Base-by-base conservation (phyloP, 2,888 invertebrate genomes). In the Ophraella communa region DNA sequence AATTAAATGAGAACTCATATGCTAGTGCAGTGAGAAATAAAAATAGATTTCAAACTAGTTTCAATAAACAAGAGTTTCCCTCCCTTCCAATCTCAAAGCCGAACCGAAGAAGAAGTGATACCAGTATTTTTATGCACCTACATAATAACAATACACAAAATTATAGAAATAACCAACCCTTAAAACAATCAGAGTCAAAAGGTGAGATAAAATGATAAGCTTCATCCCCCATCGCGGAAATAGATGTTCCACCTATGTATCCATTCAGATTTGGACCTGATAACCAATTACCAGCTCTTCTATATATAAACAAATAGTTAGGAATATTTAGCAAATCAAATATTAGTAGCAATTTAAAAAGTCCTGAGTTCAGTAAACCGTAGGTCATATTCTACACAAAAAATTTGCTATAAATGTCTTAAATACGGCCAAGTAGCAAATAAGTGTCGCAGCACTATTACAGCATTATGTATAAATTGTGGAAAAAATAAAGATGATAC, bases 301-400 rank as follows among this genome's bases (percentile, higher is more conserved):
- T 7, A 27, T 4, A 27, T 4, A 27, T 7, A 27, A 27, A 4
- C 27, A 3, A 4, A 27, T 27, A 27, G 4, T 3, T 3, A 39
- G 3, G 11, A 39, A 39, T n/a, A n/a, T n/a, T n/a, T n/a, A n/a
- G 39, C 39, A 39, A 11, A 39, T 3, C 4, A 39, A 39, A 39
- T 39, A 7, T n/a, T 39, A 39, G 39, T n/a, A 39, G 39, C n/a
- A n/a, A n/a, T n/a, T n/a, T n/a, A n/a, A n/a, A n/a, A n/a, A n/a
- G n/a, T n/a, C n/a, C n/a, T n/a, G 3, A 39, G 14, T 11, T 39
- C 11, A 39, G 11, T 39, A 39, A 39, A 39, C n/a, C n/a, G n/a
- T n/a, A n/a, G n/a, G n/a, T n/a, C n/a, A n/a, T 53, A 60, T 52
- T 14, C 21, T 52, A 3, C 51, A 60, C 14, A 30, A 52, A 52